Evolutionary conservation across 2,797 vertebrate species (phyloP).

Genomic region (Sebastes matsubarae): DNA sequence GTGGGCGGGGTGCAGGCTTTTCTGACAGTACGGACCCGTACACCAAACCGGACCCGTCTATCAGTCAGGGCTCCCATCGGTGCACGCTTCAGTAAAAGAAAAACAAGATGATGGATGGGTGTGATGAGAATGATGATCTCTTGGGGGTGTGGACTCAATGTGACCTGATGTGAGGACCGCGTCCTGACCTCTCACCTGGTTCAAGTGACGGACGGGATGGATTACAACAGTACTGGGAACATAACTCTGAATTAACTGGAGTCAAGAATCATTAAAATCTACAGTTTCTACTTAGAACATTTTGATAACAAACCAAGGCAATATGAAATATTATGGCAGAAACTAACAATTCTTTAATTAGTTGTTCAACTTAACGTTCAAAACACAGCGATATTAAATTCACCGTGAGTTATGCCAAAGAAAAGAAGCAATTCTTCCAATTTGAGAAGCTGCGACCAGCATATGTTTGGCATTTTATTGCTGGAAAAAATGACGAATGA

Average conservation of each 20-base stretch:
- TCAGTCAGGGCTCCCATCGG: constrained; percentile 6
- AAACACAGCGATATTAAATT: not conserved
- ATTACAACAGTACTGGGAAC: not conserved
- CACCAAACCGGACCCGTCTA: not conserved
- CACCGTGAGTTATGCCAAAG: not conserved
- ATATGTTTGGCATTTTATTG: too few species aligned
- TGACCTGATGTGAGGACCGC: not conserved
- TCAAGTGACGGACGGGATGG: not conserved
- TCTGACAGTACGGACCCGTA: not conserved
- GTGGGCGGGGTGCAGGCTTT: not conserved
- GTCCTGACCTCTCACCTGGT: not conserved
- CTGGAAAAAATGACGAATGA: too few species aligned
- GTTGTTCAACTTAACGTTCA: too few species aligned
- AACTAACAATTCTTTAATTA: not conserved
- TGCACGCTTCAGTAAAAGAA: not conserved
- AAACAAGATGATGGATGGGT: constrained; percentile 12
- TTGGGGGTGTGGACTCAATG: not conserved
- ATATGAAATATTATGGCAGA: too few species aligned
- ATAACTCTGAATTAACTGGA: too few species aligned
- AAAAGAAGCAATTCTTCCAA: not conserved
- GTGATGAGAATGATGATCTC: not conserved
- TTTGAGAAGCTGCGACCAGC: not conserved
- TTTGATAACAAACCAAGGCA: too few species aligned
- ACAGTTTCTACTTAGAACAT: too few species aligned
- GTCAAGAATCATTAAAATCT: too few species aligned